Evolutionary conservation across 2,113 vertebrate genomes (phyloP).

Genomic region (Pelusios castaneus): DNA sequence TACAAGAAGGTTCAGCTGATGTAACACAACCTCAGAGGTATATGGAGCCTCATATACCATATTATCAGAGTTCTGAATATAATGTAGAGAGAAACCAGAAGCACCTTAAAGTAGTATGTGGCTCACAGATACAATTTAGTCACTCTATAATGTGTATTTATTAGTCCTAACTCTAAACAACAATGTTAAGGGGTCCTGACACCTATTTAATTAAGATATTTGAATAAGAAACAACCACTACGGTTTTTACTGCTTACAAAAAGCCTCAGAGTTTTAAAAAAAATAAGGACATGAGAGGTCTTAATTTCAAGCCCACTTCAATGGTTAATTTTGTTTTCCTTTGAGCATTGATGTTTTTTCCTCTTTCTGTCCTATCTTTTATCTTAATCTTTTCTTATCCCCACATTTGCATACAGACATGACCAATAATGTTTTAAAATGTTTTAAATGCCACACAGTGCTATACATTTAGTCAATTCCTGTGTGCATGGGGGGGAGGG

Average conservation of each 20-base stretch:
- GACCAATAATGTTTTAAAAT: not conserved
- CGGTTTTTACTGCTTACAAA: not conserved
- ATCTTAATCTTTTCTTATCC: not conserved
- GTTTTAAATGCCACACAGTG: slow-evolving; percentile 19
- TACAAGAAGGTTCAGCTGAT: not conserved
- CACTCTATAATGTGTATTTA: not conserved
- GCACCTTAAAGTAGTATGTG: not conserved
- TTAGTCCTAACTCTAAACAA: not conserved
- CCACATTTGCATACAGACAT: slow-evolving; percentile 13
- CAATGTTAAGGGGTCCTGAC: not conserved
- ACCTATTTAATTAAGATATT: not conserved
- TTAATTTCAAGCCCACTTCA: slow-evolving; percentile 18
- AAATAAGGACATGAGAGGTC: slow-evolving; percentile 17
- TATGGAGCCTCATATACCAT: fast-evolving
- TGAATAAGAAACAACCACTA: slow-evolving; percentile 1
- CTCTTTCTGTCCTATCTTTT: slow-evolving; percentile 12
- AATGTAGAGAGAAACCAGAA: not conserved
- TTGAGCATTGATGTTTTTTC: slow-evolving; percentile 23
- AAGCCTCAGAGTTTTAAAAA: not conserved
- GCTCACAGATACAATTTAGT: not conserved
- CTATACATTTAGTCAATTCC: not conserved
- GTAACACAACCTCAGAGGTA: not conserved
- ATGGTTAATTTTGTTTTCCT: not conserved
- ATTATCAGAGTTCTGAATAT: not conserved
- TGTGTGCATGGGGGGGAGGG: not conserved